Base-by-base conservation (phyloP, 2,113 vertebrate genomes). In the Leucoraja erinaceus region DNA sequence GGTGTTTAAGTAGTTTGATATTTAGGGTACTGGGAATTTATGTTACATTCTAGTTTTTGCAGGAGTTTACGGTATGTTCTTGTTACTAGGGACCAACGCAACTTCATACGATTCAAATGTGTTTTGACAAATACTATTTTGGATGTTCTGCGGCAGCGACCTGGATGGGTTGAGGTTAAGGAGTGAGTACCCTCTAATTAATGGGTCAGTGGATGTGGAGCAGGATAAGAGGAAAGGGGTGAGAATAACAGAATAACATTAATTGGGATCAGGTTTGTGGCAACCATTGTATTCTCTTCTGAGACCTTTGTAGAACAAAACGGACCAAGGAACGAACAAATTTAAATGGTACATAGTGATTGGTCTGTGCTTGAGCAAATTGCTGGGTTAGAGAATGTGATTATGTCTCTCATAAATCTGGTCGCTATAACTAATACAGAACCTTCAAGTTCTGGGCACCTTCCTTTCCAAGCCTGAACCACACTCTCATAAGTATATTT, bases 91-190 rank as follows among this genome's bases (percentile, higher is more conserved):
- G 97, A 98, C n/a, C 95, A 95, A 86, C 95, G 96, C 94, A 94
- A 93, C 1, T 96, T 93, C 54, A 95, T 98, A 79, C 96, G 96
- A 12, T 98, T 97, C 95, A 98, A 96, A 96, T 97, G 97, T 93
- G 94, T 96, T 0, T 95, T 96, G 0, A 86, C 95, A 66, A 98
- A 96, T 94, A 97, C 97, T 3, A 97, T 98, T 31, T 95, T 96
- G 91, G 97, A 97, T 0, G 97, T 98, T 59, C 96, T 98, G 68
- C 95, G 94, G 33, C 96, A 96, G 93, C 96, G 98, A 93, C 96
- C 97, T 0, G 97, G 97, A 93, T 98, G 98, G 98, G 93, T 96
- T 22, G 98, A 98, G 95, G 97, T 97, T 20, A 98, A 97, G 95
- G 97, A 98, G 98, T 98, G 95, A 94, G 94, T 91, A n/a, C 10